Conservation (phyloP, 2,888 invertebrate genomes). For the Parelbella ahira region DNA sequence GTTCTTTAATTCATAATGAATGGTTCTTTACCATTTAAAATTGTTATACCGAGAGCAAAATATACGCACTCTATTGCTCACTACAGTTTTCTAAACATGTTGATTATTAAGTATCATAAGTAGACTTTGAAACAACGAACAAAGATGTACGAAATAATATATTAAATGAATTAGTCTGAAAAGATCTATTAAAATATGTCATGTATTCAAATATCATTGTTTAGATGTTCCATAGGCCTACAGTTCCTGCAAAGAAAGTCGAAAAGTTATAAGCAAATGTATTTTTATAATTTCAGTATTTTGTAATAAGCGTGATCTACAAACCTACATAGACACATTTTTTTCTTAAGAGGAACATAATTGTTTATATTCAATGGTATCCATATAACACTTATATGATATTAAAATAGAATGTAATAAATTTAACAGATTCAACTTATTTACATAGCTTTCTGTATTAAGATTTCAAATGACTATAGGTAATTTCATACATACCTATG, state of each 20-base stretch:
- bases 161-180: constrained; percentile 22
- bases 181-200: constrained; percentile 27
- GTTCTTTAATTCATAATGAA: not conserved
- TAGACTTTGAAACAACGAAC: constrained; percentile 18
- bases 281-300: constrained; percentile 8
- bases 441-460: constrained; percentile 52
- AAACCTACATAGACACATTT: constrained; percentile 30
- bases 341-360: constrained; percentile 52
- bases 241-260: constrained; percentile 39
- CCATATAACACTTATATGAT: constrained; percentile 76
- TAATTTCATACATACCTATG: constrained; percentile 1
- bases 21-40: too few species aligned
- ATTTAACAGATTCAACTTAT: constrained; percentile 78
- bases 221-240: constrained; percentile 38
- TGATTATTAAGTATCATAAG: constrained; percentile 23
- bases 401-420: constrained; percentile 79
- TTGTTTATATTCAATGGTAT: constrained; percentile 63
- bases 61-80: too few species aligned
- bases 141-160: constrained; percentile 1
- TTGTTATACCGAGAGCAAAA: too few species aligned
- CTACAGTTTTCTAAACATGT: not conserved
- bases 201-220: constrained; percentile 28
- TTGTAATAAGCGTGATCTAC: constrained; percentile 30
- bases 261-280: constrained; percentile 18
- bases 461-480: constrained; percentile 10